Conservation (phyloP, 2,797 vertebrate genomes). For the Anguilla anguilla region DNA sequence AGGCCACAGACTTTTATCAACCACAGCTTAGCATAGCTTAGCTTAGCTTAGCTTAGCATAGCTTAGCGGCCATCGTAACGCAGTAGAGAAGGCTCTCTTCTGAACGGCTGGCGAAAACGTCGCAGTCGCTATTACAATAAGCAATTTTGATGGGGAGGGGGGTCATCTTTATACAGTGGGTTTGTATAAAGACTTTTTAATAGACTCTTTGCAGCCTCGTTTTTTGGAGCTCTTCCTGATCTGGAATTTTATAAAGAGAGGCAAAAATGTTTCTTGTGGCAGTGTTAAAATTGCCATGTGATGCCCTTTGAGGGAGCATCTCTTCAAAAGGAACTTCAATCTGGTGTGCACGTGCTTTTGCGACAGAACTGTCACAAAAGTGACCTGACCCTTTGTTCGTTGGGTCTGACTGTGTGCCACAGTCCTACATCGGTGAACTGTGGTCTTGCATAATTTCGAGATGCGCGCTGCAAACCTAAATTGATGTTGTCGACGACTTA, state of each 20-base stretch:
- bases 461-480: neutral
- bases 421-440: neutral
- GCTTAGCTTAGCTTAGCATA: neutral
- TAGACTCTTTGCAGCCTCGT: constrained; percentile 54
- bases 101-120: constrained; percentile 61
- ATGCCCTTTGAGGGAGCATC: neutral
- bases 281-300: constrained; percentile 13
- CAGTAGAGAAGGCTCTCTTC: constrained; percentile 14
- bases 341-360: neutral
- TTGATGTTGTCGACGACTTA: neutral
- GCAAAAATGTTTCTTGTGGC: neutral
- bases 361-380: neutral
- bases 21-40: neutral
- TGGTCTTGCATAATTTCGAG: neutral
- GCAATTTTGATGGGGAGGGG: constrained; percentile 32
- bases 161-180: constrained; percentile 61
- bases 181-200: constrained; percentile 70
- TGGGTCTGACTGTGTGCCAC: neutral
- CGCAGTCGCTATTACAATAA: constrained; percentile 52
- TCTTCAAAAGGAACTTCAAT: neutral
- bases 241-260: neutral
- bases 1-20: neutral
- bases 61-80: neutral
- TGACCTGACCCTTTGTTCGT: neutral
- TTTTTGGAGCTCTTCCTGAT: constrained; percentile 15